Percentiles rank a stretch among this genome's conserved stretches.
Conservation (phyloP, 1,140 invertebrate genomes). For the Drosophila malerkotliana region DNA sequence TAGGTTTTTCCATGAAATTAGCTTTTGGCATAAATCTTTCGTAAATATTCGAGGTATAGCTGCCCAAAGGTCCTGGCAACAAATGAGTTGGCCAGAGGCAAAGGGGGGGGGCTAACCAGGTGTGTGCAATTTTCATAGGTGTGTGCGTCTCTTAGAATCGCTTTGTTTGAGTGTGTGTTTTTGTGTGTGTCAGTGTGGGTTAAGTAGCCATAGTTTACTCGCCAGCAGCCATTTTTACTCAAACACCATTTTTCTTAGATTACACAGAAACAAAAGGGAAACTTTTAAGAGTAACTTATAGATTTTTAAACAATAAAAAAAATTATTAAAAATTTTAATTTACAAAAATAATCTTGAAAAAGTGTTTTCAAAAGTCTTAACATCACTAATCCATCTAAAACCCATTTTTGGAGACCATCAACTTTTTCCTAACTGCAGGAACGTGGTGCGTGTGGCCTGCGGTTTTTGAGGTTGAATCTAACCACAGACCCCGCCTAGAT, state of each 20-base stretch:
- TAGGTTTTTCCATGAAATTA: constrained; percentile 82
- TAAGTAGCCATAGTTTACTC: constrained; percentile 78
- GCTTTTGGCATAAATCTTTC: constrained; percentile 80
- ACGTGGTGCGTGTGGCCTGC: constrained; percentile 41
- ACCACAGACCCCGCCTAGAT: constrained; percentile 11
- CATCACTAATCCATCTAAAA: not conserved
- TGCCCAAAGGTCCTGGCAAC: not conserved
- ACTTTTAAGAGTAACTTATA: not conserved
- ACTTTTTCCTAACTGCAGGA: not conserved
- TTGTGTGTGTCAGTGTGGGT: constrained; percentile 37
- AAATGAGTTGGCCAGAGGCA: constrained; percentile 10
- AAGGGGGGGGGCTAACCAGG: constrained; percentile 27
- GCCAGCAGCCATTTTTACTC: constrained; percentile 14
- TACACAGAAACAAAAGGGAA: not conserved
- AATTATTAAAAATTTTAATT: not conserved
- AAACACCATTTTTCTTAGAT: constrained; percentile 2
- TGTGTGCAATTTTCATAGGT: constrained; percentile 38
- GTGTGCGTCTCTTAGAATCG: not conserved
- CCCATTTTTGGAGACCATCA: not conserved
- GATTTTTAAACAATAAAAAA: too few species aligned
- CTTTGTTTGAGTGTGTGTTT: constrained; percentile 1
- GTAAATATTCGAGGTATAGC: constrained; percentile 57
- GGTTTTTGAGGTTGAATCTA: constrained; percentile 49
- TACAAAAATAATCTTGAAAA: not conserved
- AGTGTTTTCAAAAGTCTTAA: not conserved